Conservation (phyloP, 2,113 vertebrate genomes). For the Gadus macrocephalus region DNA sequence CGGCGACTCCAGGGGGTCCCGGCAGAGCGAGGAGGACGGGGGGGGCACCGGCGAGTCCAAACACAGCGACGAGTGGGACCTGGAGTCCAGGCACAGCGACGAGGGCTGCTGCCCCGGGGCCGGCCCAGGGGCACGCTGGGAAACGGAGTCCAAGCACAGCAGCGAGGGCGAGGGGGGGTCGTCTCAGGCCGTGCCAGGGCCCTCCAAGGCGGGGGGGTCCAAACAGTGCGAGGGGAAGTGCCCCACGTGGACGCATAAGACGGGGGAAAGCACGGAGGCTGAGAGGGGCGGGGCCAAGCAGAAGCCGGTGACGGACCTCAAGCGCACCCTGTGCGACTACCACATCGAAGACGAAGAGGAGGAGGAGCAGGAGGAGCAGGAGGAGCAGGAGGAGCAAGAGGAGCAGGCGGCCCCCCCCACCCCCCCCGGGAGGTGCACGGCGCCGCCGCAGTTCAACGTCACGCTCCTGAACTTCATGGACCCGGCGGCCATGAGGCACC, state of each 20-base stretch:
- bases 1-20: slow-evolving; percentile 56
- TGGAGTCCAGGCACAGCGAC: slow-evolving; percentile 66
- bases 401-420: slow-evolving; percentile 60
- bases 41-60: slow-evolving; percentile 65
- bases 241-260: slow-evolving; percentile 28
- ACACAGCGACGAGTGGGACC: slow-evolving; percentile 68
- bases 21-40: slow-evolving; percentile 66
- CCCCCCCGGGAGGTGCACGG: slow-evolving; percentile 35
- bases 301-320: slow-evolving; percentile 49
- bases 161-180: slow-evolving; percentile 61
- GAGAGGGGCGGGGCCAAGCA: slow-evolving; percentile 25
- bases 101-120: slow-evolving; percentile 52
- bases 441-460: slow-evolving; percentile 78
- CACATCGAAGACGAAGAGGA: slow-evolving; percentile 57
- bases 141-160: slow-evolving; percentile 54
- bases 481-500: slow-evolving; percentile 82
- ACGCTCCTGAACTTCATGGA: slow-evolving; percentile 98
- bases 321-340: slow-evolving; percentile 55
- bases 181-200: slow-evolving; percentile 29
- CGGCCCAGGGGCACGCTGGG: slow-evolving; percentile 57
- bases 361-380: slow-evolving; percentile 23
- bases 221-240: slow-evolving; percentile 49
- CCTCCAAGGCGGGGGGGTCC: slow-evolving; percentile 4
- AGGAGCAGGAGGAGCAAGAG: too few species aligned
- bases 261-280: slow-evolving; percentile 16